Percentiles rank a stretch among this genome's conserved stretches.
phyloP scores from a whole-genome alignment of 2,797 vertebrate genomes.

The Phataginus tricuspis region DNA sequence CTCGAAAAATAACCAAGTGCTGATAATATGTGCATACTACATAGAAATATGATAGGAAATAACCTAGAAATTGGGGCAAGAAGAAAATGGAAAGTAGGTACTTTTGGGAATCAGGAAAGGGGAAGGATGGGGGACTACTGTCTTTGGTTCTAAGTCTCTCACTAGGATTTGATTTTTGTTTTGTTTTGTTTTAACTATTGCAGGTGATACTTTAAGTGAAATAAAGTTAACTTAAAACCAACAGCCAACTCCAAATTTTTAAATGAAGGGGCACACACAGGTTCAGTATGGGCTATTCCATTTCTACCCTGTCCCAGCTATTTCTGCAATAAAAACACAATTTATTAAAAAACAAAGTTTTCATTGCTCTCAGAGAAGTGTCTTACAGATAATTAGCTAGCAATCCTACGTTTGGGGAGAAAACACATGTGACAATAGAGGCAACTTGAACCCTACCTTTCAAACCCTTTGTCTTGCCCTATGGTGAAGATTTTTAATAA shows the following conservation, averaged over 20 bases:
- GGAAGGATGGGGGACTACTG: neutral
- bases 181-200: neutral
- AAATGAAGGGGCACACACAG: neutral
- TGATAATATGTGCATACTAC: neutral
- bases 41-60: neutral
- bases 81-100: neutral
- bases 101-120: neutral
- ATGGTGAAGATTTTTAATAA: slow-evolving; percentile 48
- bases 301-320: neutral
- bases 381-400: neutral
- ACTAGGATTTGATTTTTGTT: neutral
- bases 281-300: neutral
- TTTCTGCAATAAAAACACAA: slow-evolving; percentile 12
- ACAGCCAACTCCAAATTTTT: slow-evolving; percentile 23
- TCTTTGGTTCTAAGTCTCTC: neutral
- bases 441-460: neutral
- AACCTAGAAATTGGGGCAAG: neutral
- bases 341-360: slow-evolving; percentile 1
- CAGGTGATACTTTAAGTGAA: slow-evolving; percentile 49
- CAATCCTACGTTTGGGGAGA: neutral
- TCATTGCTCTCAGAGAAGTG: neutral
- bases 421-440: neutral
- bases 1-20: neutral
- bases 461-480: neutral
- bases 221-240: neutral